These are phyloP conservation scores for Digitonthophagus gazella DNA, from an alignment of 2,888 invertebrate species.

Conservation along the genomic window DNA sequence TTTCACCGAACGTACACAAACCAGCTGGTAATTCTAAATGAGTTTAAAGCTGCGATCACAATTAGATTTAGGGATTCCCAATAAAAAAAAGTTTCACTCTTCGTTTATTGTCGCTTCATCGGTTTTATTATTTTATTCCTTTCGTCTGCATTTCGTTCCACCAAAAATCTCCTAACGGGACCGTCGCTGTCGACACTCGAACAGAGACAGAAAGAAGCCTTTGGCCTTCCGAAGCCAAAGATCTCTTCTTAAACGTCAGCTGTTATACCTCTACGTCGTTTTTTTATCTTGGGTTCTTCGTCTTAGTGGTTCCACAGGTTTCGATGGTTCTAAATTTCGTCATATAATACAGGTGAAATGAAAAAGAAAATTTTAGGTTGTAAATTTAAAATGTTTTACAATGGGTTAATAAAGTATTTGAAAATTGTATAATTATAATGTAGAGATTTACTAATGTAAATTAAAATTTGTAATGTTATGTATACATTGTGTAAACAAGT, in stretches of 20 bases:
- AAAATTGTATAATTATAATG: too few species aligned
- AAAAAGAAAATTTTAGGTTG: not conserved
- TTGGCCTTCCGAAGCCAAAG: not conserved
- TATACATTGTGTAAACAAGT: too few species aligned
- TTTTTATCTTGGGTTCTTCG: not conserved
- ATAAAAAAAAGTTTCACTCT: not conserved
- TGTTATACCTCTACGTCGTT: not conserved
- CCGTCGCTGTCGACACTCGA: not conserved
- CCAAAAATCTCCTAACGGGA: not conserved
- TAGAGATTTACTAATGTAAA: too few species aligned
- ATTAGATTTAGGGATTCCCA: not conserved
- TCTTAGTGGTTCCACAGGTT: too few species aligned
- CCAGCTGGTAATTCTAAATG: not conserved
- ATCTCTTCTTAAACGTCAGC: not conserved
- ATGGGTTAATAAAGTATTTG: too few species aligned
- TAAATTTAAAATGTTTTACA: too few species aligned
- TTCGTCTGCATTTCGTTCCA: not conserved
- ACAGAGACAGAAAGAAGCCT: not conserved
- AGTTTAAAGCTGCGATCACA: not conserved
- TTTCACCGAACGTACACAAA: not conserved
- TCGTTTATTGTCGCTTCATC: not conserved
- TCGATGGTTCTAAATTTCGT: not conserved
- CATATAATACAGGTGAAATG: too few species aligned
- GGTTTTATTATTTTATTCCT: too few species aligned
- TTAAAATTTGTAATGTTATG: too few species aligned